Evolutionary conservation across 1,140 invertebrate species (phyloP).

Genomic region (Aleiodes sp.): DNA sequence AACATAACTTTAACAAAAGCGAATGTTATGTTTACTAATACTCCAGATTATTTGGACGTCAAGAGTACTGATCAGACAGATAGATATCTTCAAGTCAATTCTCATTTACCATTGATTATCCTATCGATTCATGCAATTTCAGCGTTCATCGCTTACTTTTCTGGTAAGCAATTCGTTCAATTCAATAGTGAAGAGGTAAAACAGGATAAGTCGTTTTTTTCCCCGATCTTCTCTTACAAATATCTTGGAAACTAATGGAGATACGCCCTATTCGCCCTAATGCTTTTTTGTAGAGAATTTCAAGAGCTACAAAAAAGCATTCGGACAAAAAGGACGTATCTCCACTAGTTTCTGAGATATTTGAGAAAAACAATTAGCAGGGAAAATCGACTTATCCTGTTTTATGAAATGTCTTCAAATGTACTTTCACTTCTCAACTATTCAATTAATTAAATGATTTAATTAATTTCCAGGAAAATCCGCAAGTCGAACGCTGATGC

Average conservation of each 20-base stretch:
- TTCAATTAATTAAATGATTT: conserved; percentile 6
- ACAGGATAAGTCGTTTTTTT: no score
- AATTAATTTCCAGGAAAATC: conserved; percentile 72
- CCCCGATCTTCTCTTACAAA: no score
- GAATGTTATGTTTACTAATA: background rate
- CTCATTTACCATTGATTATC: conserved; percentile 67
- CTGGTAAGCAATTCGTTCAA: no score
- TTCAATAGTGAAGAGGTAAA: no score
- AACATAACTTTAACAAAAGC: conserved; percentile 63
- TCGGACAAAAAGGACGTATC: no score
- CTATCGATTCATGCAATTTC: conserved; percentile 72
- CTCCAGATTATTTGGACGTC: background rate
- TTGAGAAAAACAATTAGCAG: no score
- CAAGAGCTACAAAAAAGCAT: conserved; percentile 17
- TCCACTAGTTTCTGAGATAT: no score
- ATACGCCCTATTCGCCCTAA: no score
- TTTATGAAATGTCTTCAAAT: background rate
- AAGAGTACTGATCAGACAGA: background rate
- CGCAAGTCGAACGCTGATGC: conserved; percentile 85
- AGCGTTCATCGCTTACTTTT: conserved; percentile 76
- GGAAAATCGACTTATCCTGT: background rate
- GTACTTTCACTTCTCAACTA: background rate
- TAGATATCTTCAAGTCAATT: conserved; percentile 48
- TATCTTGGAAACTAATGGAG: no score
- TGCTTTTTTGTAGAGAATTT: no score